Evolutionary conservation across 2,113 vertebrate species (phyloP), one percentile per base, ranked within the genome.

Genomic region (Periophthalmodon schlosseri): DNA sequence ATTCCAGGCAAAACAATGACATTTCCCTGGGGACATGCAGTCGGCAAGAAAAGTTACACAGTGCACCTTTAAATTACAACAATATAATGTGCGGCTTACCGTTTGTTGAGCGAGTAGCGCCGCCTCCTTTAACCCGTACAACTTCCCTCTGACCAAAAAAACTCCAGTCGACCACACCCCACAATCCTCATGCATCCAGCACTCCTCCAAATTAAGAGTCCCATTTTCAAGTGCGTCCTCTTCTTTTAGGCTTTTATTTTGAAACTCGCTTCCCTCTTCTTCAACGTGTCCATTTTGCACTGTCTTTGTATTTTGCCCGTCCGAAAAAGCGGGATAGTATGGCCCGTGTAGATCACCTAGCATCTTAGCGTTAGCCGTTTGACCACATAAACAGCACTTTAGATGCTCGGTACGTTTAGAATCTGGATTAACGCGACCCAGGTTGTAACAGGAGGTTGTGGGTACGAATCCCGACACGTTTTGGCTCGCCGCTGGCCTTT

Each of bases 301-400:
- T 2, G 85, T 69, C 20, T 13, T 71, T 70, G 21, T 5, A 44
- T 15, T 34, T 10, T 36, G 63, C 33, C 33, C 34, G 33, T 65
- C 63, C 2, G 34, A 36, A 65, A 39, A 65, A 18, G 34, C 7
- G 36, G 85, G 86, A 44, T 52, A 39, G 79, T 94, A 95, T 0
- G 94, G 94, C 0, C 94, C 94, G n/a, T 94, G 93, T 6, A 95
- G 88, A 85, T 95, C 94, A 28, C 94, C 94, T 0, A 94, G 83
- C 34, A 91, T 89, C 76, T 71, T 75, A 47, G 65, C 54, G 44
- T 93, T 93, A 67, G 92, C 90, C 0, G 78, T 80, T 12, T 84
- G 82, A n/a, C 91, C 84, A 1, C 94, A 95, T 15, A 95, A 82
- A 76, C 92, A 91, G 87, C 94, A 95, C 16, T 49, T 12, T 24